phyloP scores from a whole-genome alignment of 2,888 invertebrate genomes.

The Euclidia mi region DNA sequence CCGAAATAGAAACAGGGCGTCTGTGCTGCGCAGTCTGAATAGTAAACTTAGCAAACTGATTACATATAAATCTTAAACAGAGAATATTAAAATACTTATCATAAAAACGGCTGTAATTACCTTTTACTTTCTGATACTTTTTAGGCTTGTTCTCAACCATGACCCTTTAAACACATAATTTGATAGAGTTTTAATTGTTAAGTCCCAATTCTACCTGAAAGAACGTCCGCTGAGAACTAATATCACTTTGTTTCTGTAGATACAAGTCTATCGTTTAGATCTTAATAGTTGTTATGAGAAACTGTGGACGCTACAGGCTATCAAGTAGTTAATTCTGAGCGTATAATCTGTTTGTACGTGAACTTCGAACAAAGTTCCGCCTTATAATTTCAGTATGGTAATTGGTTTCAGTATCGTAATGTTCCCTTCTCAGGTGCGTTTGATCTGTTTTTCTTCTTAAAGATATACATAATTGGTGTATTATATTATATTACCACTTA shows the following conservation, averaged over 20 bases:
- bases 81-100: no score
- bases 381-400: slow-evolving; percentile 12
- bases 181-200: no score
- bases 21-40: no score
- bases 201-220: no score
- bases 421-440: slow-evolving; percentile 2
- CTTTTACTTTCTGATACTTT: no score
- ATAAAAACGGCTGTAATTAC: no score
- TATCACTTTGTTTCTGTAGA: background rate
- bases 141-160: no score
- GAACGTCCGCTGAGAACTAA: no score
- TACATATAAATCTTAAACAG: no score
- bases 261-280: background rate
- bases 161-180: no score
- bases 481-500: slow-evolving; percentile 6
- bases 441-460: slow-evolving; percentile 15
- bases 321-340: slow-evolving; percentile 1
- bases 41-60: no score
- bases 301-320: background rate
- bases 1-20: no score
- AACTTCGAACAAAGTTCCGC: slow-evolving; percentile 1
- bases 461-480: slow-evolving; percentile 15
- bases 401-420: slow-evolving; percentile 7
- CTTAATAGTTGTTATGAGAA: background rate
- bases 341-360: slow-evolving; percentile 2